Percentiles rank a stretch among this genome's conserved stretches.
phyloP scores from a whole-genome alignment of 2,888 invertebrate genomes.

The Latrodectus elegans region DNA sequence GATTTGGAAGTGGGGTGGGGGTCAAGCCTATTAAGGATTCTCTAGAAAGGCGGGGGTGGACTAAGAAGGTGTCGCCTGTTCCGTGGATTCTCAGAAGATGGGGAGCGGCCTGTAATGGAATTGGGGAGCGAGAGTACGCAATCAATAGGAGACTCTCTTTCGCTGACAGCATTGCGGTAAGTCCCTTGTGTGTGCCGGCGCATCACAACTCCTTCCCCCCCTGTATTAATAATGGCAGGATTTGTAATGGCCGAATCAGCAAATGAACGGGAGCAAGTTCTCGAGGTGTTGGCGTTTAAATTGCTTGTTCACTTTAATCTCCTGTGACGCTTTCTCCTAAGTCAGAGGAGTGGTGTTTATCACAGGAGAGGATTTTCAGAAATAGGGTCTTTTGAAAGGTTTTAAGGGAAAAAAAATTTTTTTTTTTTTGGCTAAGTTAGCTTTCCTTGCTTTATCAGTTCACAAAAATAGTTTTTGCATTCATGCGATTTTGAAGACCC shows the following conservation, averaged over 20 bases:
- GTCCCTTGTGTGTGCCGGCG: slow-evolving; percentile 61
- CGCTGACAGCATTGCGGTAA: slow-evolving; percentile 67
- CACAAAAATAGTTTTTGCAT: too few relatives aligned
- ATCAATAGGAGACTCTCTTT: slow-evolving; percentile 49
- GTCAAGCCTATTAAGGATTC: slow-evolving; percentile 29
- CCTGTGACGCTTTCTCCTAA: not conserved
- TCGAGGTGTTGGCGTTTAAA: slow-evolving; percentile 3
- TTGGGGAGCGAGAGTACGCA: slow-evolving; percentile 33
- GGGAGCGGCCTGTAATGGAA: slow-evolving; percentile 27
- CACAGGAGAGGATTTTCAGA: too few relatives aligned
- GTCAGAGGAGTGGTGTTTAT: too few relatives aligned
- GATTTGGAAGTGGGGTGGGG: slow-evolving; percentile 4
- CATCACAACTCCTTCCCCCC: slow-evolving; percentile 23
- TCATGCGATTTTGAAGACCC: too few relatives aligned
- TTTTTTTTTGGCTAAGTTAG: too few relatives aligned
- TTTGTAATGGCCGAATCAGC: slow-evolving; percentile 40
- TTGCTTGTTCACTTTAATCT: slow-evolving; percentile 2
- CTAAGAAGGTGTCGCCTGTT: slow-evolving; percentile 19
- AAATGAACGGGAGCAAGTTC: not conserved
- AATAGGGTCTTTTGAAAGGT: too few relatives aligned
- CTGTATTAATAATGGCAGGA: slow-evolving; percentile 64
- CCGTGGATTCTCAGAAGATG: slow-evolving; percentile 23
- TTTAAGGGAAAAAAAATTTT: too few relatives aligned
- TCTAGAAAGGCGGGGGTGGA: slow-evolving; percentile 32
- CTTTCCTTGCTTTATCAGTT: too few relatives aligned